Evolutionary conservation across 2,797 vertebrate species (phyloP).

Genomic region (Botia kubotai): DNA sequence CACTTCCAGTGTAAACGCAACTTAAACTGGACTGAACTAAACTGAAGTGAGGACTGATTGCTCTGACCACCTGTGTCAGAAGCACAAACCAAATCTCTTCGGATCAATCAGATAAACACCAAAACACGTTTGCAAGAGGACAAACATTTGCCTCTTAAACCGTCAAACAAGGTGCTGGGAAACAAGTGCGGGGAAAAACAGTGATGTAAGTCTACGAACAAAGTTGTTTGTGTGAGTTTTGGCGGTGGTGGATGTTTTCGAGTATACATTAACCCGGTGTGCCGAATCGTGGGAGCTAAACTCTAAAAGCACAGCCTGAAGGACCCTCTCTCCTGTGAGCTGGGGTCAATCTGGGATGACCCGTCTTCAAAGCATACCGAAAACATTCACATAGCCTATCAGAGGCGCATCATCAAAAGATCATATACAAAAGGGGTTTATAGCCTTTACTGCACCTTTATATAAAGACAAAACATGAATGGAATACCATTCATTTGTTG

Average conservation of each 20-base stretch:
- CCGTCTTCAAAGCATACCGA: conserved; percentile 13
- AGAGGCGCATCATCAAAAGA: neutral
- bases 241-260: neutral
- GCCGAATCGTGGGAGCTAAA: neutral
- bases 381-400: conserved; percentile 11
- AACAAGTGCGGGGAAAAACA: neutral
- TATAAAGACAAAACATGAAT: neutral
- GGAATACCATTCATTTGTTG: neutral
- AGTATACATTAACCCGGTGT: conserved; percentile 36
- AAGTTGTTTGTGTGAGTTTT: conserved; percentile 9
- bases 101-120: neutral
- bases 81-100: neutral
- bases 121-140: conserved; percentile 10
- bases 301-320: neutral
- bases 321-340: neutral
- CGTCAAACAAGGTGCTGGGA: neutral
- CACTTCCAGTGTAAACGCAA: neutral
- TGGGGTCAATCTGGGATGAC: conserved; percentile 6
- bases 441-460: neutral
- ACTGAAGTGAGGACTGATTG: neutral
- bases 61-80: neutral
- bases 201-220: neutral
- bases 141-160: neutral
- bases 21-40: neutral
- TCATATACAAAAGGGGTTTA: neutral